These are phyloP conservation scores for Subanguina moxae DNA, from an alignment of 1,140 invertebrate genomes.

Conservation along the genomic window DNA sequence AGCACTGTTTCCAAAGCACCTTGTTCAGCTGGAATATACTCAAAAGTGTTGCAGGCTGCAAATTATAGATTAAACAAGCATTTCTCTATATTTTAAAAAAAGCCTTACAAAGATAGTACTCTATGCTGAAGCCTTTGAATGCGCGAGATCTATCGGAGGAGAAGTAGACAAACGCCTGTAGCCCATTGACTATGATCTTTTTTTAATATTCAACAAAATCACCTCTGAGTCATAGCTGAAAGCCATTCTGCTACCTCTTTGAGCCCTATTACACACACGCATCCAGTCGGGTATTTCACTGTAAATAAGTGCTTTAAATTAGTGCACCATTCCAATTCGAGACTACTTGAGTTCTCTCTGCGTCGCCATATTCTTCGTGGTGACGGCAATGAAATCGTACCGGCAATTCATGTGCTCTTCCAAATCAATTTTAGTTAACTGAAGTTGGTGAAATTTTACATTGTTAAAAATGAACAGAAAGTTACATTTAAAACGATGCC, in stretches of 20 bases:
- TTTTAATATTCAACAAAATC: too few species aligned
- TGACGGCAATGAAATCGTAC: conserved; percentile 49
- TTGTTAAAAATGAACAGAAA: conserved; percentile 17
- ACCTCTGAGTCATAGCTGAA: conserved; percentile 12
- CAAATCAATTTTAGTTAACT: conserved; percentile 46
- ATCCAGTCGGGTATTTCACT: conserved; percentile 9
- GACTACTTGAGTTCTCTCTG: conserved; percentile 5
- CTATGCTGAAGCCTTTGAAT: conserved; percentile 43
- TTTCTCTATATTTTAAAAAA: too few species aligned
- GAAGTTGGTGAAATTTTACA: background rate
- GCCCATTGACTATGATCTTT: too few species aligned
- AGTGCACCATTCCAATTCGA: background rate
- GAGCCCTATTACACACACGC: conserved; percentile 36
- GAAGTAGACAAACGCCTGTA: conserved; percentile 38
- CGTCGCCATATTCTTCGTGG: conserved; percentile 16
- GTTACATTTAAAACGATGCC: conserved; percentile 41
- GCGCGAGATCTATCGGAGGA: conserved; percentile 41
- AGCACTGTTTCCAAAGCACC: conserved; percentile 38
- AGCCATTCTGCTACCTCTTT: background rate
- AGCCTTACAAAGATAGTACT: conserved; percentile 39
- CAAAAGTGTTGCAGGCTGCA: conserved; percentile 48
- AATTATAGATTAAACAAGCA: background rate
- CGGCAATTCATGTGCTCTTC: conserved; percentile 41
- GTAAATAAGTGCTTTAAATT: background rate
- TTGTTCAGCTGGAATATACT: conserved; percentile 33